Evolutionary conservation across 2,888 invertebrate genomes (phyloP), one percentile per base, ranked within the genome.

Genomic region (Chorisops tibialis): DNA sequence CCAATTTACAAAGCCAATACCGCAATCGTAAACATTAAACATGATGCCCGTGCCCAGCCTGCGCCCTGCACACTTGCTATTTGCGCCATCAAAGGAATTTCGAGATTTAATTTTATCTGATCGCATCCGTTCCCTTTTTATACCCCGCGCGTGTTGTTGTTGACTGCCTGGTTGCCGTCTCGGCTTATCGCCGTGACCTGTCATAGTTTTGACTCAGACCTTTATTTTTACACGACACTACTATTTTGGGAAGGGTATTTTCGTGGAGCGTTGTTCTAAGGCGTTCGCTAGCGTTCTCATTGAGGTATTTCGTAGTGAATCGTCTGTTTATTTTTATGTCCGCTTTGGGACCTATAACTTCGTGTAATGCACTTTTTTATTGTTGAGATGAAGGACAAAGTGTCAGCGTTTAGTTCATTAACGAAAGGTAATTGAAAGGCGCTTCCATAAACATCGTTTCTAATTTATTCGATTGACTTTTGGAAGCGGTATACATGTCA

Each of bases 241-340:
- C 50, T 50, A 50, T 50, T 50, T 50, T 50, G 2, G 50, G 50
- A 50, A 35, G 14, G 37, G 50, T 50, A 50, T 50, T 50, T 50
- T 50, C 50, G 50, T 50, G 37, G 35, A 30, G 50, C 50, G n/a
- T n/a, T n/a, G n/a, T n/a, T n/a, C n/a, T n/a, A n/a, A n/a, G n/a
- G n/a, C n/a, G n/a, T n/a, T n/a, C n/a, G n/a, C n/a, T n/a, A n/a
- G n/a, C n/a, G 35, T 50, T 50, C 50, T 30, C 50, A 35, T 35
- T 50, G 50, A 50, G 16, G 24, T 35, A 50, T 30, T 50, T 37
- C 35, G n/a, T n/a, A 24, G 35, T 50, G 50, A 50, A 50, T 50
- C 30, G 35, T 35, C 50, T 50, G 50, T 50, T 50, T 50, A 50
- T 50, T 50, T 49, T 22, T 49, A 49, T 6, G 45, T 12, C 18